Base-by-base conservation (phyloP, 2,797 vertebrate genomes). In the Cirrhinus molitorella region DNA sequence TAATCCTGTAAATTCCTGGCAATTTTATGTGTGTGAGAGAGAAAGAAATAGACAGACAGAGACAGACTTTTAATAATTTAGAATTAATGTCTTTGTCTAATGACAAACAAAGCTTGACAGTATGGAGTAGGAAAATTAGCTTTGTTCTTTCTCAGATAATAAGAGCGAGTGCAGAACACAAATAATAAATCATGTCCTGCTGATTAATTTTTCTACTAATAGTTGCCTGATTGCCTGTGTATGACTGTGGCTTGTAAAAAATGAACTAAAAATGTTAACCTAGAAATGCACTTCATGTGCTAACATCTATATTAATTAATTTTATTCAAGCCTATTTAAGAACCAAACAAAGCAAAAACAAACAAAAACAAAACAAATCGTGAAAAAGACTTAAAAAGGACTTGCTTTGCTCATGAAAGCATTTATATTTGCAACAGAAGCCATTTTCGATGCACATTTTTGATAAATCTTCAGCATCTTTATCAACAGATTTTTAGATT, bases 71-170 rank as follows among this genome's bases (percentile, higher is more conserved):
- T 16, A 61, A 61, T 21, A 6, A 43, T 68, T 53, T 34, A 51
- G 21, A 12, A 67, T 65, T 45, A 53, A 80, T 37, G 25, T 53
- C 25, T 47, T 45, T 19, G 59, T 23, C n/a, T 19, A 80, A 79
- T 70, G 45, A 68, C 63, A 71, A 55, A 78, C 31, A 68, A 76
- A 63, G 23, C 53, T 37, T n/a, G 40, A 70, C 31, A 76, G 71
- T 70, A 57, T 59, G n/a, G 17, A 65, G n/a, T 11, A 53, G 53
- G 80, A 37, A 67, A 67, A 85, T 78, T 28, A 6, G 31, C 28
- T 45, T 63, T n/a, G 55, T 47, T 61, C 40, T 79, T 59, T 61
- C 70, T 53, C 68, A 37, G 28, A 53, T 17, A 11, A 85, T 45
- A 51, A 49, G 73, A 55, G 25, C 12, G 21, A 51, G n/a, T 43